Evolutionary conservation across 2,888 invertebrate genomes (phyloP), one percentile per base, ranked within the genome.

Genomic region (Acholoe squamosa): DNA sequence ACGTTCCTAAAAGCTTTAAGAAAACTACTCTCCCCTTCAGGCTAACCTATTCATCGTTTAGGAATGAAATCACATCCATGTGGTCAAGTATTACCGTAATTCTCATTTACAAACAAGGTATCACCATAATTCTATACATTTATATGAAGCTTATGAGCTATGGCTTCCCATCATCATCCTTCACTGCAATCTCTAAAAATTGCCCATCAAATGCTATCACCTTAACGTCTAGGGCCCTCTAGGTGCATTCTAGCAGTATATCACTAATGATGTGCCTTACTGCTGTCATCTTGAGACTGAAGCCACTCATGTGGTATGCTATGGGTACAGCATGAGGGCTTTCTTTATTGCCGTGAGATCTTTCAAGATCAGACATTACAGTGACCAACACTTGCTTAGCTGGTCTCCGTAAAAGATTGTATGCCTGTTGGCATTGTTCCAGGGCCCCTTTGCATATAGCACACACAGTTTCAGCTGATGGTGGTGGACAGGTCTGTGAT

Each of bases 331-430:
- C 71, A 71, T 71, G 71, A 7, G 71, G 71, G 25, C 25, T 28
- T 14, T 28, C 3, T 19, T n/a, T 61, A 71, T 71, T 71, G 25
- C 1, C 25, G 71, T 71, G 25, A 12, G 71, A 28, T 71, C 71
- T 25, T 25, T 71, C 71, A 71, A 71, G 71, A 14, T 71, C 71
- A 71, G 71, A 71, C 25, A 71, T 71, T 10, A 71, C 71, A 25
- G 25, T 31, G 25, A 71, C 31, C 1, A 71, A 14, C 31, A 71
- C 31, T 31, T 71, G 5, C 12, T 71, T 71, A 25, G 71, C 71
- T 7, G 71, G 71, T 71, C 71, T 25, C 71, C 71, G 71, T 10
- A 71, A 31, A 25, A 71, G 31, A 28, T 31, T 14, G 12, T 71
- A 71, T 31, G 71, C 71, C 71, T 71, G 25, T 71, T 71, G 71